Percentiles rank a stretch among this genome's conserved stretches.
Evolutionary conservation across 2,797 vertebrate species (phyloP).

Genomic region (Cirrhinus molitorella): DNA sequence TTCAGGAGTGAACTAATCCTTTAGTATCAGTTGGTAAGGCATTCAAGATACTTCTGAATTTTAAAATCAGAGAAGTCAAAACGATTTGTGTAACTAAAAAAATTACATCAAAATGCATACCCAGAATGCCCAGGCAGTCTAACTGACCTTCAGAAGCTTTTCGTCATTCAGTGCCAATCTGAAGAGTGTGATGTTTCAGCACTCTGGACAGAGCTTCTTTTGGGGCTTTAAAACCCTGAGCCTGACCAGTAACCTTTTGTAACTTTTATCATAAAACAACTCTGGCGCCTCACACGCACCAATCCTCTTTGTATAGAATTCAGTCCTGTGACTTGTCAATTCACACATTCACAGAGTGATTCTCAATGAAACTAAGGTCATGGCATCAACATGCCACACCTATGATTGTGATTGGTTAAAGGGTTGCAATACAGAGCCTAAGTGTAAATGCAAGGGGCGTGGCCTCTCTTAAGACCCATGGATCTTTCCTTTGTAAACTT

Average conservation of each 20-base stretch:
- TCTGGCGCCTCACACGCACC: slow-evolving; percentile 2
- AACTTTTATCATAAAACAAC: neutral
- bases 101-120: neutral
- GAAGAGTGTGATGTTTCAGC: slow-evolving; percentile 61
- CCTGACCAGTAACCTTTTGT: slow-evolving; percentile 41
- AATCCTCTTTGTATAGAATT: neutral
- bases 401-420: slow-evolving; percentile 23
- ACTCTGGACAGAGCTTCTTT: slow-evolving; percentile 68
- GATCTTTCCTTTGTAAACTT: slow-evolving; percentile 67
- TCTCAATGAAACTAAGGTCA: neutral
- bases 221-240: slow-evolving; percentile 41
- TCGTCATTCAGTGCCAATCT: slow-evolving; percentile 31
- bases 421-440: neutral
- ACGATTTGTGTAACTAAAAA: neutral
- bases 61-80: neutral
- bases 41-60: neutral
- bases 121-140: neutral
- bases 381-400: neutral
- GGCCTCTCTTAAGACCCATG: slow-evolving; percentile 54
- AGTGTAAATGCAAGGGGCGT: neutral
- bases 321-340: neutral
- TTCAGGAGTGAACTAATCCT: no score
- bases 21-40: neutral
- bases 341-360: neutral
- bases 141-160: slow-evolving; percentile 21